Evolutionary conservation across 2,113 vertebrate species (phyloP).

Genomic region (Galemys pyrenaicus): DNA sequence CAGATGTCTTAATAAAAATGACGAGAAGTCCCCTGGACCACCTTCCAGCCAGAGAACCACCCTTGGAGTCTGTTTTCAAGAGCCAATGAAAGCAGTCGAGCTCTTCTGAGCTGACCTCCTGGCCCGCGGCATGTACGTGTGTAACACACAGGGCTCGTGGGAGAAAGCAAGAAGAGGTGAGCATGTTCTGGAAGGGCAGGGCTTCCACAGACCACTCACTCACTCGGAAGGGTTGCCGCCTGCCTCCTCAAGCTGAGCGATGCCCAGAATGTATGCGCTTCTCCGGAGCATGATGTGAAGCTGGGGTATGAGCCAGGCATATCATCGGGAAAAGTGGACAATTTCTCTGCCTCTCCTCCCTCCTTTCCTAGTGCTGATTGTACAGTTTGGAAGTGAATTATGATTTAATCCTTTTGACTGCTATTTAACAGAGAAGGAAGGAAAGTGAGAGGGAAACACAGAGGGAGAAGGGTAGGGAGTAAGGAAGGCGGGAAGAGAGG

Average conservation of each 20-base stretch:
- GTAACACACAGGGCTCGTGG: not conserved
- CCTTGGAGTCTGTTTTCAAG: constrained; percentile 40
- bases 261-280: constrained; percentile 68
- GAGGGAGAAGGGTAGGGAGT: fast-evolving
- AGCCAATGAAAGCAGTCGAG: constrained; percentile 1
- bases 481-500: not conserved
- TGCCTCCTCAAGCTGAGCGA: constrained; percentile 16
- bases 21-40: not conserved
- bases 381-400: constrained; percentile 54
- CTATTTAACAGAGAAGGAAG: constrained; percentile 34
- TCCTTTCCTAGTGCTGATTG: constrained; percentile 47
- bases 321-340: constrained; percentile 29
- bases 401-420: constrained; percentile 44
- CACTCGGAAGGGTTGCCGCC: not conserved
- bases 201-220: not conserved
- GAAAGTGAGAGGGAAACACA: not conserved
- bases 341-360: not conserved
- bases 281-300: constrained; percentile 25
- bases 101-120: not conserved
- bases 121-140: not conserved
- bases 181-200: not conserved
- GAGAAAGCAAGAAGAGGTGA: constrained; percentile 38
- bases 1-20: constrained; percentile 24
- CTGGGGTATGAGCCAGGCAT: constrained; percentile 55
- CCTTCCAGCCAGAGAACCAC: not conserved